phyloP scores from a whole-genome alignment of 2,888 invertebrate genomes.

The Frankliniella fusca region DNA sequence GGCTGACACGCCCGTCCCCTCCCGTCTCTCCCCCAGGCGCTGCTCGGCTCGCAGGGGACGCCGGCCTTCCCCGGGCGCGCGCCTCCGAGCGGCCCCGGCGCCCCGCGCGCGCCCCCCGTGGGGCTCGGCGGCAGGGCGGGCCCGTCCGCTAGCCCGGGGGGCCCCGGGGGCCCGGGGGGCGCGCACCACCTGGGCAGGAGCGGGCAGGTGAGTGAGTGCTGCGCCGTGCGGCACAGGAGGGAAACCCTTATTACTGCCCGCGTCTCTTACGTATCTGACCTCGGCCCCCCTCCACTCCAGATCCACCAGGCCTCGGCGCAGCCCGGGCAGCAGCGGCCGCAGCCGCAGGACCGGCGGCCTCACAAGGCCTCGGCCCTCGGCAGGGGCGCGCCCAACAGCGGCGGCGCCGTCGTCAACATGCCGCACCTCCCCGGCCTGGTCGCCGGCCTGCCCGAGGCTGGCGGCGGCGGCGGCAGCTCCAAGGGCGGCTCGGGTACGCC shows the following conservation, averaged over 20 bases:
- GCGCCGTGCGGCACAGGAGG: no score
- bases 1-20: not conserved
- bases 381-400: conserved; percentile 7
- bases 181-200: not conserved
- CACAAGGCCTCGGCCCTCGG: conserved; percentile 39
- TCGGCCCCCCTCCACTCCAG: no score
- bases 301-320: conserved; percentile 77
- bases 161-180: not conserved
- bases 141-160: not conserved
- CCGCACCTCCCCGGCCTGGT: conserved; percentile 33
- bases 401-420: conserved; percentile 36
- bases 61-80: conserved; percentile 65
- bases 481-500: conserved; percentile 50
- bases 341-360: conserved; percentile 64
- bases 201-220: conserved; percentile 74
- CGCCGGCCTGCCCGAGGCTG: conserved; percentile 36
- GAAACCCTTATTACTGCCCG: no score
- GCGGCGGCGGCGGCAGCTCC: conserved; percentile 34
- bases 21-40: not conserved
- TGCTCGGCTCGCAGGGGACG: conserved; percentile 53
- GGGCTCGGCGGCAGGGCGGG: not conserved
- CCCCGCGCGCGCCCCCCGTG: not conserved
- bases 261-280: no score
- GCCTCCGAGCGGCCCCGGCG: not conserved
- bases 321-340: conserved; percentile 77